Percentiles rank a stretch among this genome's conserved stretches.
Conservation (phyloP, 2,797 vertebrate genomes). For the Coregonus suidteri region DNA sequence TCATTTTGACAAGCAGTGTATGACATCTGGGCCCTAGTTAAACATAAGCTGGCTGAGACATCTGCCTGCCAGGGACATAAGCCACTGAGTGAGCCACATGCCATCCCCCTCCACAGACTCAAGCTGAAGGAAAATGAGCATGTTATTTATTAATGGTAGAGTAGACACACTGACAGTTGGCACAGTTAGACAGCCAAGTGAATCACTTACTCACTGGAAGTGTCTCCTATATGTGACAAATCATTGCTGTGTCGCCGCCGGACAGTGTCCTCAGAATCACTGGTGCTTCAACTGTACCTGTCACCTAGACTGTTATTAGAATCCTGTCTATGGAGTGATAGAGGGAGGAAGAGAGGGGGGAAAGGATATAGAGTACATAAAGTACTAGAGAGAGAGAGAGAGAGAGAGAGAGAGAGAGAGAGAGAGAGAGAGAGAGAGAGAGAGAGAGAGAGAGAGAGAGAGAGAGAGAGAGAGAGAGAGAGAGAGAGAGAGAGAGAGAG, state of each 20-base stretch:
- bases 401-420: too few species aligned
- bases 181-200: not conserved
- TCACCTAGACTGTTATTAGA: not conserved
- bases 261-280: not conserved
- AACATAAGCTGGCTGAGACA: not conserved
- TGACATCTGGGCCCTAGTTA: constrained; percentile 3
- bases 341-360: not conserved
- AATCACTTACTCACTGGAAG: not conserved
- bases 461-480: too few species aligned
- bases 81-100: not conserved
- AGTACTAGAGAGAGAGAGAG: too few species aligned
- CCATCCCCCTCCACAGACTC: not conserved
- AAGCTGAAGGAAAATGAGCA: not conserved
- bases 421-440: too few species aligned
- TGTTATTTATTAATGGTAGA: too few species aligned
- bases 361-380: too few species aligned
- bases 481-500: too few species aligned
- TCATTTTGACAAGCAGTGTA: constrained; percentile 10
- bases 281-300: not conserved
- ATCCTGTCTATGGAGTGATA: not conserved
- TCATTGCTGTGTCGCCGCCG: not conserved
- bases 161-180: not conserved
- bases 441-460: too few species aligned
- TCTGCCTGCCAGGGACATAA: constrained; percentile 2
- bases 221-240: not conserved